Percentiles rank a stretch among this genome's conserved stretches.
phyloP scores from a whole-genome alignment of 2,797 vertebrate species.

The Botia almorhae region DNA sequence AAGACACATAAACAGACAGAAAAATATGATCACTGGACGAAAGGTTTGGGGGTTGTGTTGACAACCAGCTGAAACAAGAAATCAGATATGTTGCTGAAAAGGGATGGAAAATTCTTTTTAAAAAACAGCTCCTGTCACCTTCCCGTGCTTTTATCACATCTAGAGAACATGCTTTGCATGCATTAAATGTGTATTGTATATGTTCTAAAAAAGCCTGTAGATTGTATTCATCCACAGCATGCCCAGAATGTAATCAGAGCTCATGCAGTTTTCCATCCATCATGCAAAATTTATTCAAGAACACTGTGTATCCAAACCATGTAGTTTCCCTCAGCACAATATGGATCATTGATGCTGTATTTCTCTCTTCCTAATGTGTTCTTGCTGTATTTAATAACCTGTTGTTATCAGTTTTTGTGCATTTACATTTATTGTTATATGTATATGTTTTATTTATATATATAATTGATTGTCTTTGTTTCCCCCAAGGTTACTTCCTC shows the following conservation, averaged over 20 bases:
- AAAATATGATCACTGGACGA: background rate
- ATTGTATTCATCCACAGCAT: slow-evolving; percentile 25
- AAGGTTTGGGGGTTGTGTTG: too few relatives aligned
- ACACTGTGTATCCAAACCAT: background rate
- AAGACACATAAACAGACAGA: background rate
- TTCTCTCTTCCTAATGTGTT: slow-evolving; percentile 5
- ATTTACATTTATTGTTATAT: background rate
- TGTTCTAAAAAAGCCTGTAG: slow-evolving; percentile 15
- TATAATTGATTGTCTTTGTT: background rate
- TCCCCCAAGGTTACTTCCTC: background rate
- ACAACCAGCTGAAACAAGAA: background rate
- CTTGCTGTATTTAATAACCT: background rate
- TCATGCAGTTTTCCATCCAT: slow-evolving; percentile 23
- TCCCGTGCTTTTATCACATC: slow-evolving; percentile 8
- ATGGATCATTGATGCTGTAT: slow-evolving; percentile 6
- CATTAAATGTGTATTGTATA: slow-evolving; percentile 2
- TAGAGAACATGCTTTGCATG: slow-evolving; percentile 11
- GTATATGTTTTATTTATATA: too few relatives aligned
- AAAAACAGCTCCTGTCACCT: background rate
- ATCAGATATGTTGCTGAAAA: background rate
- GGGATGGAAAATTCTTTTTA: background rate
- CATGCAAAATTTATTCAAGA: slow-evolving; percentile 18
- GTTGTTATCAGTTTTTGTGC: background rate
- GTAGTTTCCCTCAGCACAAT: background rate
- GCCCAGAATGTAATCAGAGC: slow-evolving; percentile 24